A percentile compares a stretch with the other conserved stretches of the same genome.
phyloP scores from a whole-genome alignment of 2,888 invertebrate species.

The Craniophora ligustri region DNA sequence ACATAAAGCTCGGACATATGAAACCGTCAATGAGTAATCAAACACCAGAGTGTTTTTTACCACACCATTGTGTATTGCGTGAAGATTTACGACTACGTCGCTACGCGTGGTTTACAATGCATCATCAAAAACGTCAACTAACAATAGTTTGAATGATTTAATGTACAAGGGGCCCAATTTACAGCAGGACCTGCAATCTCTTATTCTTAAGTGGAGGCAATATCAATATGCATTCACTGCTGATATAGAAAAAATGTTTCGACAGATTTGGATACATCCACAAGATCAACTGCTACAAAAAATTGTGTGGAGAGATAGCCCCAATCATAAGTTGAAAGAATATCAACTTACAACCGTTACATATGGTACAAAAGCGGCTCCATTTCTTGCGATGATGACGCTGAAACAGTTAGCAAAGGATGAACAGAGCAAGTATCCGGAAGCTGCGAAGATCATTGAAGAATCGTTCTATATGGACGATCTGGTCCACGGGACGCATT shows the following conservation, averaged over 20 bases:
- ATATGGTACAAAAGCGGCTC: background rate
- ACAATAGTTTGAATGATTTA: conserved; percentile 5
- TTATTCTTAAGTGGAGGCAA: conserved; percentile 13
- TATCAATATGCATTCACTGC: conserved; percentile 17
- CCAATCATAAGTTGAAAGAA: background rate
- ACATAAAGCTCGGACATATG: background rate
- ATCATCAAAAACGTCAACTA: background rate
- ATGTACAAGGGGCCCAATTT: conserved; percentile 13
- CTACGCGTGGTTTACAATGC: conserved; percentile 8
- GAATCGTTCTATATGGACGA: background rate
- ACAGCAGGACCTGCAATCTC: background rate
- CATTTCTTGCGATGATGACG: background rate
- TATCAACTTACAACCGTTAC: background rate
- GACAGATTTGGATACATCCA: background rate
- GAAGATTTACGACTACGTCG: background rate
- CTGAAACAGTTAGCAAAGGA: background rate
- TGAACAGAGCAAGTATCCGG: background rate
- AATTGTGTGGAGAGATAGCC: conserved; percentile 7
- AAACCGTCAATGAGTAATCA: background rate
- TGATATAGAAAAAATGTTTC: conserved; percentile 13
- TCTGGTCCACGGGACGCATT: background rate
- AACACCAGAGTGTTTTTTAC: background rate
- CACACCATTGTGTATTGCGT: conserved; percentile 1
- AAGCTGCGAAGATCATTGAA: background rate
- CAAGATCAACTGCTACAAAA: conserved; percentile 4